phyloP scores from a whole-genome alignment of 2,113 vertebrate species.

The Pampusana beccarii region DNA sequence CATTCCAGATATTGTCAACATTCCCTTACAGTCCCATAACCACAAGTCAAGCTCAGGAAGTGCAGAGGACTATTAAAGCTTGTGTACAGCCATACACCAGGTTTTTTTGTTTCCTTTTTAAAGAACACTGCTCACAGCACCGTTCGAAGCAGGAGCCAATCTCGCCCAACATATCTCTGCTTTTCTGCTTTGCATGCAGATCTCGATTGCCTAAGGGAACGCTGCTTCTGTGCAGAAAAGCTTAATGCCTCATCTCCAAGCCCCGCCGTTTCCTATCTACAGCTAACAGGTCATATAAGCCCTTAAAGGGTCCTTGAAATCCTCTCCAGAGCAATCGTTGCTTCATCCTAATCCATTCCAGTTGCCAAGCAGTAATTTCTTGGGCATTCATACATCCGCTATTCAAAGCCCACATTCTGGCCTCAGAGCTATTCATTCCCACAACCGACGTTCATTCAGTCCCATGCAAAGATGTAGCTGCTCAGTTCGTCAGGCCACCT shows the following conservation, averaged over 20 bases:
- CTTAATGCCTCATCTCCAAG: neutral
- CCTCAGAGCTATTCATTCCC: neutral
- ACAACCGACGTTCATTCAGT: neutral
- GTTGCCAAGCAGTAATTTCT: slow-evolving; percentile 22
- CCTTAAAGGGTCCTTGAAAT: slow-evolving; percentile 32
- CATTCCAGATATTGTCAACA: neutral
- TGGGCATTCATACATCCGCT: neutral
- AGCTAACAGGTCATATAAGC: slow-evolving; percentile 12
- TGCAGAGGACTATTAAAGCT: neutral
- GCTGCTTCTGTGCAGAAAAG: neutral
- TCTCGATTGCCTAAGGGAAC: neutral
- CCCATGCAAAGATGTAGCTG: neutral
- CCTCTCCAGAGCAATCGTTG: slow-evolving; percentile 25
- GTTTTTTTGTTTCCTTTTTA: neutral
- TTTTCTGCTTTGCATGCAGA: neutral
- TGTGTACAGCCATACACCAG: neutral
- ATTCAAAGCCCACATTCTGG: neutral
- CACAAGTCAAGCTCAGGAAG: neutral
- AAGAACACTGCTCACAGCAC: neutral
- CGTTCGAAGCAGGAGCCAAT: neutral
- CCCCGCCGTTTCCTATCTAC: slow-evolving; percentile 4
- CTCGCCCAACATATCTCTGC: neutral
- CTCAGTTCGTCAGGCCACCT: neutral
- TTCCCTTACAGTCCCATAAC: neutral
- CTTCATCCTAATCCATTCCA: slow-evolving; percentile 15